Evolutionary conservation across 2,113 vertebrate species (phyloP).

Genomic region (Poeciliopsis turrubarensis): DNA sequence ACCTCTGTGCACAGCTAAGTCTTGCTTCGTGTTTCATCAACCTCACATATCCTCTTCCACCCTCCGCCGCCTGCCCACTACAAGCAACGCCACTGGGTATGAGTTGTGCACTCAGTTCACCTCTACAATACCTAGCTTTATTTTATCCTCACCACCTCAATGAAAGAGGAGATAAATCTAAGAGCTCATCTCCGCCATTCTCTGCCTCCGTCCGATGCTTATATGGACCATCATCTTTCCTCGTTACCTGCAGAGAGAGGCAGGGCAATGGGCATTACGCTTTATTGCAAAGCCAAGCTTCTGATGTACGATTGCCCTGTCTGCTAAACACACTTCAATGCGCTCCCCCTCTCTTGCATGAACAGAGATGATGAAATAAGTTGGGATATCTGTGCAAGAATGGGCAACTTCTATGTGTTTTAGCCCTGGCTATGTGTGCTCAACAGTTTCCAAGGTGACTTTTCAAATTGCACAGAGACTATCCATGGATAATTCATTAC

Average conservation of each 20-base stretch:
- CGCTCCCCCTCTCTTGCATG: constrained; percentile 34
- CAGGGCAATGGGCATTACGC: constrained; percentile 70
- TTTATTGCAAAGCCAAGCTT: constrained; percentile 72
- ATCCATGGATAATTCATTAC: constrained; percentile 75
- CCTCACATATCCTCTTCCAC: constrained; percentile 62
- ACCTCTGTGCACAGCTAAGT: constrained; percentile 50
- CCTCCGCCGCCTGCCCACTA: constrained; percentile 54
- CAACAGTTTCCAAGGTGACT: constrained; percentile 80
- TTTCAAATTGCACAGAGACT: constrained; percentile 70
- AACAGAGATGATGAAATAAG: constrained; percentile 79
- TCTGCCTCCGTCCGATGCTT: constrained; percentile 53
- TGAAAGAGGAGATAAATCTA: constrained; percentile 69
- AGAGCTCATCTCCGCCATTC: constrained; percentile 64
- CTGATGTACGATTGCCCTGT: constrained; percentile 70
- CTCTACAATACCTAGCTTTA: constrained; percentile 50
- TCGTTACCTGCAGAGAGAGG: constrained; percentile 77
- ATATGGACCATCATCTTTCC: constrained; percentile 73
- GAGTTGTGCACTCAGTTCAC: constrained; percentile 59
- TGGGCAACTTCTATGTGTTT: constrained; percentile 67
- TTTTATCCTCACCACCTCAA: constrained; percentile 62
- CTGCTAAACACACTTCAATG: constrained; percentile 75
- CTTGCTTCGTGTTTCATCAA: constrained; percentile 82
- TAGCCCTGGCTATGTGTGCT: constrained; percentile 60
- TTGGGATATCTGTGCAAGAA: constrained; percentile 74
- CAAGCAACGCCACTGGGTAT: constrained; percentile 60